Conservation (phyloP, 2,113 vertebrate species). For the Calypte anna region DNA sequence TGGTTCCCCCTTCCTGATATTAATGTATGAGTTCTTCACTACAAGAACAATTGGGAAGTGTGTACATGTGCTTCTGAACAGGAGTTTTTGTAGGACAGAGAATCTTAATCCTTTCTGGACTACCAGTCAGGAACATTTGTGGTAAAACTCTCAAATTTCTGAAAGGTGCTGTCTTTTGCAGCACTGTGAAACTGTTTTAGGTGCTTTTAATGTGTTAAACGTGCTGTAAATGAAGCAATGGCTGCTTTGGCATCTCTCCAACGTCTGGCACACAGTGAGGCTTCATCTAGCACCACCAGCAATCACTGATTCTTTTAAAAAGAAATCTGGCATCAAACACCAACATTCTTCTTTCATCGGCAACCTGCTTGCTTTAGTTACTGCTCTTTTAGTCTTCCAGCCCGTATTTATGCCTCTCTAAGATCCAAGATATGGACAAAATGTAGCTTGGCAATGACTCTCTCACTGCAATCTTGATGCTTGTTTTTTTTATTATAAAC, state of each 20-base stretch:
- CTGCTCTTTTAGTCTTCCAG: not conserved
- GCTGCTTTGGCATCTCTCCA: slow-evolving; percentile 3
- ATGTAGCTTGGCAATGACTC: not conserved
- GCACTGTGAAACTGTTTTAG: not conserved
- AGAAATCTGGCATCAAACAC: not conserved
- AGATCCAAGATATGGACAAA: not conserved
- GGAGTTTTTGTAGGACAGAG: not conserved
- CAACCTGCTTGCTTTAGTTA: not conserved
- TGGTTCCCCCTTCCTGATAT: not conserved
- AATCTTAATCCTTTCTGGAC: not conserved
- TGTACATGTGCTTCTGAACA: not conserved
- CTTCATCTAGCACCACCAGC: not conserved
- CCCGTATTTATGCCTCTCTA: not conserved
- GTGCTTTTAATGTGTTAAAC: not conserved
- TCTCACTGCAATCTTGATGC: not conserved
- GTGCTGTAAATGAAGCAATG: slow-evolving; percentile 3
- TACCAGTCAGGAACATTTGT: not conserved
- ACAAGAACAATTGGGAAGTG: not conserved
- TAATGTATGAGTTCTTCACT: not conserved
- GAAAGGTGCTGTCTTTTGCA: slow-evolving; percentile 5
- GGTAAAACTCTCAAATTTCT: not conserved
- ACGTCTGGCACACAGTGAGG: not conserved
- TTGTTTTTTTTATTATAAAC: not conserved
- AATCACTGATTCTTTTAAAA: not conserved
- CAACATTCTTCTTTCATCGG: not conserved